Evolutionary conservation across 2,113 vertebrate genomes (phyloP), one percentile per base, ranked within the genome.

Genomic region (Phycodurus eques): DNA sequence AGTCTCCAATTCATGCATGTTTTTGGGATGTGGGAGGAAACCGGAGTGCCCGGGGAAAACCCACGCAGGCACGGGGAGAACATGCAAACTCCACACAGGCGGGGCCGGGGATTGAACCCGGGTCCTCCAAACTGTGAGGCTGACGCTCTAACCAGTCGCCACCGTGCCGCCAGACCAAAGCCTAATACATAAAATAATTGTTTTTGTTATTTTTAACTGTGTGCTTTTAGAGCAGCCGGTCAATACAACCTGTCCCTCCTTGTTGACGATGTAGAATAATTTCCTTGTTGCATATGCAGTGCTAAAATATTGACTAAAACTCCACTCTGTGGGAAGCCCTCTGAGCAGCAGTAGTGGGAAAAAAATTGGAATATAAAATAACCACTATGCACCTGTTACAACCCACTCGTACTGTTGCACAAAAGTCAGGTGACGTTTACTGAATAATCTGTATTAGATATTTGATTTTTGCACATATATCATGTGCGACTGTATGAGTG

Each of bases 231-330:
- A 68, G 15, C 46, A 71, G 39, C 20, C n/a, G 35, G 35, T 75
- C 51, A 11, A 64, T 33, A 72, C 62, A 68, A 61, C 42, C 19
- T 78, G 15, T 12, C 49, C 31, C 35, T 73, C 31, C 4, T 57
- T 47, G 70, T 22, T 63, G 27, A 17, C 8, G 31, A 33, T 60
- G 65, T 6, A 61, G 56, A 20, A 61, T 67, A 72, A 76, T 27
- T 2, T 70, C 19, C 22, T 73, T 14, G 5, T 78, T 8, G 1
- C 15, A 42, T 53, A 71, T 3, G 67, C 39, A 27, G 2, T 19
- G 63, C 65, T 87, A 66, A 87, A 85, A 83, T 84, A 85, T 88
- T 70, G 49, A 88, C 80, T 35, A 61, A 17, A 10, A 12, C 13
- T 62, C 1, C 4, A 68, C 42, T 57, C 72, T 73, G 71, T 73